These are phyloP conservation scores for Lasioglossum pauxillum DNA, from an alignment of 2,888 invertebrate genomes.

Conservation along the genomic window DNA sequence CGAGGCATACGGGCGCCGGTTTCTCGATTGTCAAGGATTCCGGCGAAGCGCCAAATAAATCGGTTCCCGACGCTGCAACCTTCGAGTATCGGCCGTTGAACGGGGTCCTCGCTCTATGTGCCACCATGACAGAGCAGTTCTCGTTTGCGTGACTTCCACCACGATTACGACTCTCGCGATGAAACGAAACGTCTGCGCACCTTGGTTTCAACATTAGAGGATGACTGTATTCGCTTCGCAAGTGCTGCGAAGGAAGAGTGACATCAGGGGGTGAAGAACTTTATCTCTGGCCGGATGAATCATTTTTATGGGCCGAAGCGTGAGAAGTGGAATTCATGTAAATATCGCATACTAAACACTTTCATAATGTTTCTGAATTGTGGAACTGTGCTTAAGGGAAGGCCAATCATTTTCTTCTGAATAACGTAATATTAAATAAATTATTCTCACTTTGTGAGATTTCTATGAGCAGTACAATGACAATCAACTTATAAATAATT, in stretches of 20 bases:
- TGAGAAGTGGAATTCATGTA: neutral
- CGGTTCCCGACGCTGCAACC: constrained; percentile 60
- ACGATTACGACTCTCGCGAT: neutral
- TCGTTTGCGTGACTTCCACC: constrained; percentile 27
- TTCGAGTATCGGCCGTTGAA: constrained; percentile 51
- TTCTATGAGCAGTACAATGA: neutral
- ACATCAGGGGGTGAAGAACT: neutral
- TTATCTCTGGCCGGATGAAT: neutral
- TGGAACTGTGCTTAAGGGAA: neutral
- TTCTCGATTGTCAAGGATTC: constrained; percentile 73
- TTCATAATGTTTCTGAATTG: neutral
- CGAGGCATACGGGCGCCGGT: constrained; percentile 57
- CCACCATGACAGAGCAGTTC: constrained; percentile 31
- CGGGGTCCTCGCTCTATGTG: constrained; percentile 23
- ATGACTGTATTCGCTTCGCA: neutral
- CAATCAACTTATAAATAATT: too few relatives aligned
- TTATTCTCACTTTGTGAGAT: neutral
- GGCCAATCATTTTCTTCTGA: neutral
- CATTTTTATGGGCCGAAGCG: neutral
- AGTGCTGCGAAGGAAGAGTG: neutral
- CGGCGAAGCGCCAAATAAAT: constrained; percentile 74
- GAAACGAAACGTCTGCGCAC: neutral
- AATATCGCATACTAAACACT: neutral
- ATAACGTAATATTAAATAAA: neutral
- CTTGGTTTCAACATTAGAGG: neutral